Evolutionary conservation across 2,113 vertebrate genomes (phyloP), one percentile per base, ranked within the genome.

Genomic region (Mohoua ochrocephala): DNA sequence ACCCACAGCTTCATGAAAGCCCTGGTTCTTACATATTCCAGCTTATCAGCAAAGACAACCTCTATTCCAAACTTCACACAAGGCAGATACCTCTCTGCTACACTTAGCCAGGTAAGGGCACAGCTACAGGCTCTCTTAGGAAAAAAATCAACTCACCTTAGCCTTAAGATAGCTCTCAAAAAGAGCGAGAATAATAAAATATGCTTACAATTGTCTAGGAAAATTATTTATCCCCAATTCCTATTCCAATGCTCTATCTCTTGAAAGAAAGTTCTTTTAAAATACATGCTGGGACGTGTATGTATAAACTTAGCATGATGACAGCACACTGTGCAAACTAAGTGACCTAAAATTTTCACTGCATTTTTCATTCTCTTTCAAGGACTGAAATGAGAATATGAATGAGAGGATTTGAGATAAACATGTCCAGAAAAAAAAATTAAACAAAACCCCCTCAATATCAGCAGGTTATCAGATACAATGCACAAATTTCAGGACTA

Each of bases 281-380:
- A 75, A 83, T 33, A 84, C 7, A 26, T 6, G 20, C 18, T 65
- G 37, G 42, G 35, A 75, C 7, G 53, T 1, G 7, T 9, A 15
- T 1, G 0, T 14, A 33, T 33, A 50, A 81, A 53, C 12, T 35
- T 30, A 52, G 76, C 17, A n/a, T 0, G 1, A 64, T 15, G 15
- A 49, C 26, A 53, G 35, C 37, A 87, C 13, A 31, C 4, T 33
- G 10, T 12, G 22, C 28, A 53, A 85, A 76, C 4, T 9, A 80
- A 26, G 42, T 16, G 61, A 90, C 65, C 44, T 41, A 76, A 78
- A 56, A 61, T 54, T 61, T 73, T 44, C 70, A 52, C 28, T 37
- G 15, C 6, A 19, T 53, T 91, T 83, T 77, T 76, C 41, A 56
- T 37, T 90, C 23, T 78, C n/a, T 79, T 84, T 37, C 14, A 73